Percentiles rank a stretch among this genome's conserved stretches.
Conservation (phyloP, 2,797 vertebrate genomes). For the Crocidura indochinensis region DNA sequence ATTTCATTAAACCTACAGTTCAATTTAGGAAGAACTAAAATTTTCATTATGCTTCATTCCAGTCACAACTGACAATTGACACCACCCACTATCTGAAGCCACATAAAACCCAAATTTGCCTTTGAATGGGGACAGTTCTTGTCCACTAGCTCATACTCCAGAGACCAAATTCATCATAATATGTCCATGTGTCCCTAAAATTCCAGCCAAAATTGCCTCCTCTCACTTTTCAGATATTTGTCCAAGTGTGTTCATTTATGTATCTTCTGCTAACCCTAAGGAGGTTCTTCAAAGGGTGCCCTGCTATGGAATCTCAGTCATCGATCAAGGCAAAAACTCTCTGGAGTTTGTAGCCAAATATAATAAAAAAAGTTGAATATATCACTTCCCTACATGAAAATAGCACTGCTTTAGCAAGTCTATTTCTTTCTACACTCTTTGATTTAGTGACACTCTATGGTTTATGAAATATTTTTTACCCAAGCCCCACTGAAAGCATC, state of each 20-base stretch:
- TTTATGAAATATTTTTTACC: conserved; percentile 85
- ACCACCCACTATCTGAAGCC: background rate
- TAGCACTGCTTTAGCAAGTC: conserved; percentile 82
- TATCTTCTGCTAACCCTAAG: conserved; percentile 79
- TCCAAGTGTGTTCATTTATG: conserved; percentile 82
- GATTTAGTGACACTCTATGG: conserved; percentile 80
- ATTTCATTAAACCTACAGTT: background rate
- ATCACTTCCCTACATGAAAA: conserved; percentile 85
- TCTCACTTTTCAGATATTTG: conserved; percentile 84
- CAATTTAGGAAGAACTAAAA: background rate
- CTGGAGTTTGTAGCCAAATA: conserved; percentile 84
- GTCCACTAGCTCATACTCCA: conserved; percentile 1
- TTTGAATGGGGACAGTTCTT: background rate
- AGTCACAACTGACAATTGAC: background rate
- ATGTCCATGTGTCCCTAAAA: conserved; percentile 70
- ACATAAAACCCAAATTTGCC: background rate
- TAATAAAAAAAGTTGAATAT: conserved; percentile 86
- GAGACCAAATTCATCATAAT: conserved; percentile 64
- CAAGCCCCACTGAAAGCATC: conserved; percentile 83
- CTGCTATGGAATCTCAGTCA: conserved; percentile 82
- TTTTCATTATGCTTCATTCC: background rate
- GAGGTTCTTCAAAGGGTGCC: conserved; percentile 82
- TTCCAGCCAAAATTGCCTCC: conserved; percentile 71
- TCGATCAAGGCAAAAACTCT: conserved; percentile 83
- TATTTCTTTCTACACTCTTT: conserved; percentile 82